Percentiles rank a stretch among this genome's conserved stretches.
These are phyloP conservation scores for Nymphalis polychloros DNA, from an alignment of 2,888 invertebrate species.

Conservation along the genomic window DNA sequence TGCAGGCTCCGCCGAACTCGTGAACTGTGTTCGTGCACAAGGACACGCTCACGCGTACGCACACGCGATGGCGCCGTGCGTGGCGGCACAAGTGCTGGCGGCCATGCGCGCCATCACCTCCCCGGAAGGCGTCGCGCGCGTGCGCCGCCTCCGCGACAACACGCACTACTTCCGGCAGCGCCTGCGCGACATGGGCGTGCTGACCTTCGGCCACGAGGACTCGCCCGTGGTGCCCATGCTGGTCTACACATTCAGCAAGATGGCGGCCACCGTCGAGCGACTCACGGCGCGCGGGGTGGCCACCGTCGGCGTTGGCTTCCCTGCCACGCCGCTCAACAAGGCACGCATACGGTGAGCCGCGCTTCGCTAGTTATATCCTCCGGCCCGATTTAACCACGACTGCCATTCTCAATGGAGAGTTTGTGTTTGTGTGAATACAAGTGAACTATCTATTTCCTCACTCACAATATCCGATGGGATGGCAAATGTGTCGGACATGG, in stretches of 20 bases:
- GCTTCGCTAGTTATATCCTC: not conserved
- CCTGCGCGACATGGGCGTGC: conserved; percentile 93
- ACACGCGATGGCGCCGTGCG: conserved; percentile 85
- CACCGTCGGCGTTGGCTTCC: conserved; percentile 98
- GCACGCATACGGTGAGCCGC: conserved; percentile 87
- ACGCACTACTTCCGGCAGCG: conserved; percentile 77
- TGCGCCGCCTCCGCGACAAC: conserved; percentile 88
- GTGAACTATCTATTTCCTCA: no score
- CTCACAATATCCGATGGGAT: no score
- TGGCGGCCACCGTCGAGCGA: conserved; percentile 93
- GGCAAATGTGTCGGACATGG: no score
- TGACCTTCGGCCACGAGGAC: conserved; percentile 95
- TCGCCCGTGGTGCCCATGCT: conserved; percentile 98
- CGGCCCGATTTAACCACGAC: no score
- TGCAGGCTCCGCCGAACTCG: conserved; percentile 90
- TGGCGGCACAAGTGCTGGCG: conserved; percentile 93
- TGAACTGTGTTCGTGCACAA: conserved; percentile 90
- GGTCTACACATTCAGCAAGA: conserved; percentile 96
- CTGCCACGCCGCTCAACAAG: conserved; percentile 96
- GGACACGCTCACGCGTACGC: conserved; percentile 94
- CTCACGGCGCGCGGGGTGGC: conserved; percentile 92
- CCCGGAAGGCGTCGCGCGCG: conserved; percentile 84
- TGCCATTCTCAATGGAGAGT: no score
- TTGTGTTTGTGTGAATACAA: no score
- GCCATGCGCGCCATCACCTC: conserved; percentile 92